phyloP scores from a whole-genome alignment of 2,888 invertebrate genomes.

The Stenichneumon culpator region DNA sequence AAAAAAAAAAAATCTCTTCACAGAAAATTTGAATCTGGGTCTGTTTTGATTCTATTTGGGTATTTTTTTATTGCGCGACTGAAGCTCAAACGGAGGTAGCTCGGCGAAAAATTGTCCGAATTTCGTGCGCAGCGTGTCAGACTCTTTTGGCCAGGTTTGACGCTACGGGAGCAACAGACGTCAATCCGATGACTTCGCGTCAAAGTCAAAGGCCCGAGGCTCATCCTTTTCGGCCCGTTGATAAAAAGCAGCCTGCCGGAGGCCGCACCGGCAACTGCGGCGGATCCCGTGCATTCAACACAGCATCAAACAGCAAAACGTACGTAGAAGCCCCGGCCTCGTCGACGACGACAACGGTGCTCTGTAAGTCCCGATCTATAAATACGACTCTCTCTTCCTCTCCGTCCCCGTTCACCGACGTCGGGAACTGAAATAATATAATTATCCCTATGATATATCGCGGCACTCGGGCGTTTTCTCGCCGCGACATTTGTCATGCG shows the following conservation, averaged over 20 bases:
- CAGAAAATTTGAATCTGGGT: too few relatives aligned
- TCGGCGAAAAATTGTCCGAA: too few relatives aligned
- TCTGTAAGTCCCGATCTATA: constrained; percentile 48
- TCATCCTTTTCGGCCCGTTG: too few relatives aligned
- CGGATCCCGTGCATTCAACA: constrained; percentile 61
- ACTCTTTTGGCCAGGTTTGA: too few relatives aligned
- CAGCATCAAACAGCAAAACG: constrained; percentile 68
- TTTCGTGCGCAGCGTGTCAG: too few relatives aligned
- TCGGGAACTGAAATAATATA: constrained; percentile 80
- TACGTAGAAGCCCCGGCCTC: constrained; percentile 52
- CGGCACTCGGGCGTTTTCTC: constrained; percentile 76
- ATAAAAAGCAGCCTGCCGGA: neutral
- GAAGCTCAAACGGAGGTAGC: too few relatives aligned
- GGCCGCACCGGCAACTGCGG: constrained; percentile 13
- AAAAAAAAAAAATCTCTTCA: too few relatives aligned
- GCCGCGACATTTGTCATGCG: constrained; percentile 78
- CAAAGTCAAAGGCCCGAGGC: too few relatives aligned
- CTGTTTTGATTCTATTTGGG: too few relatives aligned
- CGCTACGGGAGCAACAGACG: too few relatives aligned
- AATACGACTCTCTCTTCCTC: constrained; percentile 36
- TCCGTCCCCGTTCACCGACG: constrained; percentile 40
- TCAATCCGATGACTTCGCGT: too few relatives aligned
- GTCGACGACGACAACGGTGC: constrained; percentile 27
- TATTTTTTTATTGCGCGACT: too few relatives aligned
- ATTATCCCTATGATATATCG: constrained; percentile 83